phyloP scores from a whole-genome alignment of 2,888 invertebrate species.

The Cerceris rybyensis region DNA sequence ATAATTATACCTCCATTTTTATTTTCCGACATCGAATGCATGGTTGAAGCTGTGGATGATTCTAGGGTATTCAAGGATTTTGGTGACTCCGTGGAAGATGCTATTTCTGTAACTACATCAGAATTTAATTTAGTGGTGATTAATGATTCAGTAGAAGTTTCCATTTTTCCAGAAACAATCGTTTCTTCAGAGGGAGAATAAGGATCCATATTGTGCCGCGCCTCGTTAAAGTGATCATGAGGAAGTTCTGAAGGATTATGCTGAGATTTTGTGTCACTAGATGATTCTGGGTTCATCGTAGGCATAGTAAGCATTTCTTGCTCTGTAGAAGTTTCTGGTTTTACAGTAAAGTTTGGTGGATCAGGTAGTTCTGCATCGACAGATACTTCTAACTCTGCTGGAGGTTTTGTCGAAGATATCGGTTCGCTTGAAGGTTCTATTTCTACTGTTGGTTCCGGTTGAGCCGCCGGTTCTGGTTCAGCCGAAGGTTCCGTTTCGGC shows the following conservation, averaged over 20 bases:
- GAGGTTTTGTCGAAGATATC: conserved; percentile 61
- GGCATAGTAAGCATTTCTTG: too few species aligned
- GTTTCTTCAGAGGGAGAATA: not conserved
- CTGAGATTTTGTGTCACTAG: too few species aligned
- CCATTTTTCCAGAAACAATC: conserved; percentile 7
- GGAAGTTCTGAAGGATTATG: too few species aligned
- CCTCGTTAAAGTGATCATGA: conserved; percentile 8
- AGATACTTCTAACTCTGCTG: conserved; percentile 59
- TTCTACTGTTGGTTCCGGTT: conserved; percentile 56
- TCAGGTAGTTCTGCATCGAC: conserved; percentile 49
- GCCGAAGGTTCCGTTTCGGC: conserved; percentile 36
- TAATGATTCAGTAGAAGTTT: conserved; percentile 66
- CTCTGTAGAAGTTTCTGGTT: too few species aligned
- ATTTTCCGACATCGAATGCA: conserved; percentile 60
- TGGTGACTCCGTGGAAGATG: conserved; percentile 14
- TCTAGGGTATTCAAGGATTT: not conserved
- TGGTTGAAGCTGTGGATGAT: conserved; percentile 25
- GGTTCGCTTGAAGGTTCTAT: conserved; percentile 63
- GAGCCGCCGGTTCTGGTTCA: conserved; percentile 53
- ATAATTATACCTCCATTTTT: conserved; percentile 1
- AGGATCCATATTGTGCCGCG: not conserved
- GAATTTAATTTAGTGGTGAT: conserved; percentile 53
- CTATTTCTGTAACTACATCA: conserved; percentile 47
- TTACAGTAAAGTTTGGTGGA: conserved; percentile 17
- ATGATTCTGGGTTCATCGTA: too few species aligned